Evolutionary conservation across 1,140 invertebrate species (phyloP), one percentile per base, ranked within the genome.

Genomic region (Neodiprion pinetum): DNA sequence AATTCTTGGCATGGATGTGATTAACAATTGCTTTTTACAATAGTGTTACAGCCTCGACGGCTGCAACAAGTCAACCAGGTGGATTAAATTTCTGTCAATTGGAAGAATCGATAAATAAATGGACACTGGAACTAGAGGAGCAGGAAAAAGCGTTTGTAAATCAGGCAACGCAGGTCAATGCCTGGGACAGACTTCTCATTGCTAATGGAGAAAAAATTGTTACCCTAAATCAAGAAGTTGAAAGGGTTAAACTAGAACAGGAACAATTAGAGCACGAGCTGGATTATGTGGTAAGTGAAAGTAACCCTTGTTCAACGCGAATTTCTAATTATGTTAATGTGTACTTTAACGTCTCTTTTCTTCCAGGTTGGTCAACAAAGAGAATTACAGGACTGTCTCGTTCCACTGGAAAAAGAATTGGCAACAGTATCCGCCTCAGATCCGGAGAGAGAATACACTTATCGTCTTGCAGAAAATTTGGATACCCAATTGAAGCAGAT

Each of bases 31-130:
- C 61, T 71, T 74, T 79, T 78, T 79, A 68, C 75, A 78, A 73
- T 74, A 87, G 89, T 80, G 80, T 91, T 81, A 79, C 83, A 89
- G 80, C 88, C 81, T 80, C 85, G 76, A 76, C 83, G 80, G 74
- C 80, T 74, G 79, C 73, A 85, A 70, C 87, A 85, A 5, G 88
- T 79, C 78, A 90, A 82, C 80, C 87, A 78, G 80, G 85, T 81
- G 76, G 91, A 9, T 93, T 98, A 81, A 96, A 93, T 17, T 99
- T 97, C 83, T 92, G 93, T 28, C 95, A 98, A 83, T 85, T 99
- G 23, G 96, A 99, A 87, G 97, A 99, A 81, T 91, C 92, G 1
- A 97, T 98, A 68, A 99, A 98, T 84, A 98, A 99, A 86, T 99
- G 97, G 97, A 97, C 95, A 0, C 83, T 96, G 14, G 97, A 98